Base-by-base conservation (phyloP, 2,888 invertebrate genomes). In the Eupelmus urozonus region DNA sequence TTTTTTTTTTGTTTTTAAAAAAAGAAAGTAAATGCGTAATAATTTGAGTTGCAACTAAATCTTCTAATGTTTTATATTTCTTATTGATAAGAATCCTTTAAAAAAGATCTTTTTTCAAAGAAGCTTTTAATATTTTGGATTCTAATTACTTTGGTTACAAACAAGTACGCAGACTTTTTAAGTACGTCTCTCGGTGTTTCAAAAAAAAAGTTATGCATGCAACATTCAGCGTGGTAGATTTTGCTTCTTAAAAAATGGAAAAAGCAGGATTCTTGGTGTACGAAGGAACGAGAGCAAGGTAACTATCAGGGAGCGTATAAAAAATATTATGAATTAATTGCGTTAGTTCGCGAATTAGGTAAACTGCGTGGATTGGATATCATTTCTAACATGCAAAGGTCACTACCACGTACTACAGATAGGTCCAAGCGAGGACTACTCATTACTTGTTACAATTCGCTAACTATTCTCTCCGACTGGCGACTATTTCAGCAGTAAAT, bases 81-180 rank as follows among this genome's bases (percentile, higher is more conserved):
- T 53, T n/a, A n/a, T 76, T 71, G 5, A 29, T 27, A 76, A 59
- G 40, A 74, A 42, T 65, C 34, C 34, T 5, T 34, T 34, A 34
- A 34, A 34, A 9, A 34, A 34, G 9, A 34, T 34, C 11, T 25
- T 57, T 9, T 27, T 27, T 49, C 11, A 70, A 42, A 72, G 29
- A 69, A 11, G 51, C 70, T 70, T 13, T 63, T 40, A 16, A 70
- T 4, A 45, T 66, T 66, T 42, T 72, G 27, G 55, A 76, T 74
- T 74, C 62, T 74, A 77, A 77, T 62, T 63, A 76, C 40, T 69
- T 82, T 76, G 66, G 80, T 83, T 84, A 87, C 87, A 87, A 87
- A 88, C 87, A 88, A 88, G 87, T 88, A 87, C 87, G 87, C 85
- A 88, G 87, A 84, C 85, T 78, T 78, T 81, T 59, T 71, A 80